Evolutionary conservation across 2,113 vertebrate genomes (phyloP).

Genomic region (Pantherophis guttatus): DNA sequence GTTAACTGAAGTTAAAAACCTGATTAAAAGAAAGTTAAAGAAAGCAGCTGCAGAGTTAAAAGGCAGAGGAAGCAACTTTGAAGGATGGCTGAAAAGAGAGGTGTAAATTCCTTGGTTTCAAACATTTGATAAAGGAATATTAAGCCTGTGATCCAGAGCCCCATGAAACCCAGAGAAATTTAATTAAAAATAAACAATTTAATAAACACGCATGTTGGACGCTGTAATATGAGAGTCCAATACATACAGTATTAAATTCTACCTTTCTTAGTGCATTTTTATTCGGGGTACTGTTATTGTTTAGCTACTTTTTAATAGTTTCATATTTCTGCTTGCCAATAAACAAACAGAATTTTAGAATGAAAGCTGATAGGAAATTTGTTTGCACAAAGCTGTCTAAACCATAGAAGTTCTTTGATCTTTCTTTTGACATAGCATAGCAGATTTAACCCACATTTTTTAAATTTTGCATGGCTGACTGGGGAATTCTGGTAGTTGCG

Average conservation of each 20-base stretch:
- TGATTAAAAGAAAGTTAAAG: no score
- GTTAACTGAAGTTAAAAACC: no score
- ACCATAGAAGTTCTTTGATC: background rate
- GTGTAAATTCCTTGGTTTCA: background rate
- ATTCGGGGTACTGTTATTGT: background rate
- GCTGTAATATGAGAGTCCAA: background rate
- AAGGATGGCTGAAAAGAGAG: background rate
- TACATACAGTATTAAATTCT: background rate
- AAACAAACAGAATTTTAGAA: background rate
- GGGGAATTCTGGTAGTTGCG: no score
- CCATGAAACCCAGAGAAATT: background rate
- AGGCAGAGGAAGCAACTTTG: no score
- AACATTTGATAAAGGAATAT: background rate
- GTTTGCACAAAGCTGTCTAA: background rate
- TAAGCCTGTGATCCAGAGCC: background rate
- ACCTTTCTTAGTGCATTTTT: background rate
- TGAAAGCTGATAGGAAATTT: background rate
- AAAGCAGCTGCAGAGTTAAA: no score
- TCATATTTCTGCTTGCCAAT: background rate
- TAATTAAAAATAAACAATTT: background rate
- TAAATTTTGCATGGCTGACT: no score
- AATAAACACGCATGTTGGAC: background rate
- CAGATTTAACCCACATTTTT: background rate
- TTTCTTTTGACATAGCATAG: background rate
- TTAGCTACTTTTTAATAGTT: background rate